phyloP scores from a whole-genome alignment of 2,888 invertebrate genomes.

The Cephus pygmeus region DNA sequence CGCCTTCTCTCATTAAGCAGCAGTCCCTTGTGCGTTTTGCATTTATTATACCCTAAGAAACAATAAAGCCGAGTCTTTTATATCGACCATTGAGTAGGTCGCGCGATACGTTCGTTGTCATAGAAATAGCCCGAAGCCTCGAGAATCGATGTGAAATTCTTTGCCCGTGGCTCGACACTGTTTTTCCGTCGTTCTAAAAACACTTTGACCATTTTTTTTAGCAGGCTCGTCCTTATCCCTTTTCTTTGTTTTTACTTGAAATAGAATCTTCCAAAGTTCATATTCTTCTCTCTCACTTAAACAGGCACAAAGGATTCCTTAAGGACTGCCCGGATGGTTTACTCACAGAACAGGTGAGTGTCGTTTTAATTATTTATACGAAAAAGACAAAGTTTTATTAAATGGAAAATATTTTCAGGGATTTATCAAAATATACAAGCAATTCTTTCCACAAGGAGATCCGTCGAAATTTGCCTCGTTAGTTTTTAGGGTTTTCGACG shows the following conservation, averaged over 20 bases:
- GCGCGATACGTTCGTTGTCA: constrained; percentile 3
- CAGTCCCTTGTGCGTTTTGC: no score
- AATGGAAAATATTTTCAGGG: constrained; percentile 74
- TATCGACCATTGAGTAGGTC: not conserved
- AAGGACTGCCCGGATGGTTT: constrained; percentile 97
- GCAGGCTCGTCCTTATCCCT: no score
- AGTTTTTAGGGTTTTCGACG: constrained; percentile 98
- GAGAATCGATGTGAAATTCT: not conserved
- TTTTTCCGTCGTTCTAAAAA: no score
- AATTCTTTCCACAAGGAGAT: constrained; percentile 99
- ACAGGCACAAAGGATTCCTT: constrained; percentile 95
- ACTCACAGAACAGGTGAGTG: constrained; percentile 89
- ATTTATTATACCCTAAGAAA: no score
- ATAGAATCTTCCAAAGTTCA: not conserved
- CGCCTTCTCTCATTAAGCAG: no score
- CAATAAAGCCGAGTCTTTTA: no score
- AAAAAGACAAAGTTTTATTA: not conserved
- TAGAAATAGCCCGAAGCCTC: constrained; percentile 1
- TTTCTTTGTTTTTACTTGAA: not conserved
- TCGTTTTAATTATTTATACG: not conserved
- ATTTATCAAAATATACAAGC: constrained; percentile 99
- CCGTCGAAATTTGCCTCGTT: constrained; percentile 98
- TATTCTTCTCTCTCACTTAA: constrained; percentile 55
- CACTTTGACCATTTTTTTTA: not conserved
- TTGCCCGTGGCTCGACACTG: no score